Evolutionary conservation across 1,140 invertebrate species (phyloP).

Genomic region (Bombus balteatus): DNA sequence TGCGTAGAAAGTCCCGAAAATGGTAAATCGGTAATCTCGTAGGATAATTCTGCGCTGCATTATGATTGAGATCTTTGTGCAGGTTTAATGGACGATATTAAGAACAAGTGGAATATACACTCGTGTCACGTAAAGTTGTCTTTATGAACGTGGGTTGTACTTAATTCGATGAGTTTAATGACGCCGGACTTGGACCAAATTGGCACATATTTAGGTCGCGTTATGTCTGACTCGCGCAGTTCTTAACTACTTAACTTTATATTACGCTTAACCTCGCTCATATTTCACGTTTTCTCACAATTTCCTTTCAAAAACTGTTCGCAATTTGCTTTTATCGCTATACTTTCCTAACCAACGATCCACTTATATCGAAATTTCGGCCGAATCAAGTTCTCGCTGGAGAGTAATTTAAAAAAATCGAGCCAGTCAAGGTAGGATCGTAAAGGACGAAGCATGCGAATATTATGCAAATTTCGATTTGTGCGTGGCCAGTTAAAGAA

Average conservation of each 20-base stretch:
- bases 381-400: background rate
- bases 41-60: background rate
- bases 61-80: background rate
- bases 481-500: no score
- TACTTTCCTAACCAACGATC: background rate
- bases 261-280: background rate
- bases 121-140: background rate
- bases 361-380: background rate
- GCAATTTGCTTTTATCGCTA: background rate
- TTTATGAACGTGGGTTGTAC: slow-evolving; percentile 1
- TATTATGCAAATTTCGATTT: no score
- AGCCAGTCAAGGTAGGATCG: background rate
- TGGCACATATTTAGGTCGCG: background rate
- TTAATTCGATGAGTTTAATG: background rate
- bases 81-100: background rate
- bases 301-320: no score
- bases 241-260: background rate
- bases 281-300: background rate
- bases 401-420: background rate
- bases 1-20: background rate
- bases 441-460: no score
- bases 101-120: background rate
- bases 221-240: background rate
- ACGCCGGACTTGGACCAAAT: slow-evolving; percentile 1
- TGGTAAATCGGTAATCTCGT: background rate